Evolutionary conservation across 30 jellyfish, hydroid and myxozoan genomes (phyloP).

Genomic region (Aurelia aurita): DNA sequence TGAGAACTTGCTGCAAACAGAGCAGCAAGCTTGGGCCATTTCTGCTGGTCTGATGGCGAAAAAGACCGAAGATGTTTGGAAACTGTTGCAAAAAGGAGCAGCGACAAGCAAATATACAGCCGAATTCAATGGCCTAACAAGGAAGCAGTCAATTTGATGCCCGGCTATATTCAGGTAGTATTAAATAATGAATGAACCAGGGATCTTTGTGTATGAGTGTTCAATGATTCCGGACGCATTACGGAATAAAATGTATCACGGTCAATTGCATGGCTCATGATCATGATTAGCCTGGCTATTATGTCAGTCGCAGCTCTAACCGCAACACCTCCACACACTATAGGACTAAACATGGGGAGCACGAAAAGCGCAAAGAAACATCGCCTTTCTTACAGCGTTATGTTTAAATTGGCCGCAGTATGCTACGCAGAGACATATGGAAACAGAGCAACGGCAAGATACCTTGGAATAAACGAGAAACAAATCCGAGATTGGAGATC

Average conservation of each 20-base stretch:
- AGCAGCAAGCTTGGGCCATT: no score
- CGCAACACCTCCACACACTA: constrained; percentile 2
- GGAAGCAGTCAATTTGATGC: no score
- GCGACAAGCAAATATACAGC: no score
- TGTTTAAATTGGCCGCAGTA: constrained; percentile 89
- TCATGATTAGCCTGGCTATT: constrained; percentile 47
- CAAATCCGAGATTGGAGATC: constrained; percentile 96
- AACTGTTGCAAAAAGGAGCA: no score
- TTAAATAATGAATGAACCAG: constrained; percentile 40
- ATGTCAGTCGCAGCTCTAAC: constrained; percentile 60
- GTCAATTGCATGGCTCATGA: constrained; percentile 83
- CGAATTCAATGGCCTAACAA: no score
- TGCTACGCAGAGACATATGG: constrained; percentile 94
- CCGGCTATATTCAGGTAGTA: constrained; percentile 8
- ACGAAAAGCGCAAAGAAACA: constrained; percentile 24
- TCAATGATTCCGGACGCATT: constrained; percentile 76
- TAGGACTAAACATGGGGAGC: constrained; percentile 9
- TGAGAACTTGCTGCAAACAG: no score
- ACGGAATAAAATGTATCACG: constrained; percentile 70
- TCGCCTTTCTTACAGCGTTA: constrained; percentile 80
- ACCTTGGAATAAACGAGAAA: constrained; percentile 86
- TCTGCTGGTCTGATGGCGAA: no score
- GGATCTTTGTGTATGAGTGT: constrained; percentile 44
- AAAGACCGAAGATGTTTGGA: no score
- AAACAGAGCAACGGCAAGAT: constrained; percentile 96